Percentiles rank a stretch among this genome's conserved stretches.
These are phyloP conservation scores for Glyptemys insculpta DNA, from an alignment of 2,797 vertebrate species.

Conservation along the genomic window DNA sequence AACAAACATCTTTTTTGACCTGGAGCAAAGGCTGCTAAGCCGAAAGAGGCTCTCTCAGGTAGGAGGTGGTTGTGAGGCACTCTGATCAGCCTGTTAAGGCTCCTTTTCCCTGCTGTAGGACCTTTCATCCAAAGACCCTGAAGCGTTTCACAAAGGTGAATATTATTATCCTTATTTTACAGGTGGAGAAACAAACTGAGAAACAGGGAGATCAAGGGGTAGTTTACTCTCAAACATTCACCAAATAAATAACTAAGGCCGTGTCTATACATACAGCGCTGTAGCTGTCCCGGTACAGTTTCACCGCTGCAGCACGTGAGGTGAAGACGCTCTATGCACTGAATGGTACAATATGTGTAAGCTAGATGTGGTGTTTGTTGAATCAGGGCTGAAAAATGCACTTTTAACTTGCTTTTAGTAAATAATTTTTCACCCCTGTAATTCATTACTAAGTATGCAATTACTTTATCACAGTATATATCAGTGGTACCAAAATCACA, in stretches of 20 bases:
- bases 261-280: neutral
- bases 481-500: neutral
- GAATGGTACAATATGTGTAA: neutral
- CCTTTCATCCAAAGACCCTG: neutral
- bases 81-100: neutral
- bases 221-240: neutral
- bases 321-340: neutral
- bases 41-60: neutral
- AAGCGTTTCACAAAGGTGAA: accelerated
- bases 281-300: too few relatives aligned
- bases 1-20: neutral
- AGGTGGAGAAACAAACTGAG: neutral
- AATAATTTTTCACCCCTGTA: neutral
- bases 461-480: neutral
- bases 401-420: neutral
- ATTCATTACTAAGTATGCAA: neutral
- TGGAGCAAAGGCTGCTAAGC: neutral
- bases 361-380: neutral
- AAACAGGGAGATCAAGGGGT: too few relatives aligned
- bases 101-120: neutral
- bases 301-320: too few relatives aligned
- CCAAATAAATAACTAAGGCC: neutral
- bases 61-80: neutral
- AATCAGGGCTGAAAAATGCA: neutral
- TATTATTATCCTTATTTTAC: accelerated